Conservation (phyloP, 2,797 vertebrate species). For the Paramormyrops hopkinsi region DNA sequence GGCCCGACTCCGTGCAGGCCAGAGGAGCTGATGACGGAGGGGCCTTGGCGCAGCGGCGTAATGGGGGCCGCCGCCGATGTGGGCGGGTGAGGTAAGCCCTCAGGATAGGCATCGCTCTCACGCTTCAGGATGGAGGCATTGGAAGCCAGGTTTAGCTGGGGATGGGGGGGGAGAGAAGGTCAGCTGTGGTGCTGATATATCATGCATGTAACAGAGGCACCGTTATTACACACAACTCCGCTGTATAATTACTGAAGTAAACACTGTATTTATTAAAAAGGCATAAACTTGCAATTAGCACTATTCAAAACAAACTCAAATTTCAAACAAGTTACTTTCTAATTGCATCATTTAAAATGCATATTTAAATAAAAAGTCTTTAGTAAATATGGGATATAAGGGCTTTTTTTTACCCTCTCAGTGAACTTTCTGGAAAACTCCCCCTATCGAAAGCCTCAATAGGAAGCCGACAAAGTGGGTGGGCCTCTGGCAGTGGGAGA, state of each 20-base stretch:
- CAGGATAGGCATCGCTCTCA: constrained; percentile 83
- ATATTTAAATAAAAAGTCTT: not conserved
- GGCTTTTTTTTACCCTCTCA: not conserved
- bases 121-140: constrained; percentile 85
- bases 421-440: not conserved
- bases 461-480: not conserved
- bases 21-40: constrained; percentile 94
- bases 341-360: not conserved
- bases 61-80: constrained; percentile 90
- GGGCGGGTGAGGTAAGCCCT: constrained; percentile 89
- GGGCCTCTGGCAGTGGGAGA: not conserved
- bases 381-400: not conserved
- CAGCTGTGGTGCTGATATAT: not conserved
- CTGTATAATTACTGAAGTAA: not conserved
- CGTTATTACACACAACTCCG: not conserved
- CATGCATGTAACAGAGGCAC: not conserved
- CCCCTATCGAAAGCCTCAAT: not conserved
- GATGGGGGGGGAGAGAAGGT: not conserved
- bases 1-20: constrained; percentile 82
- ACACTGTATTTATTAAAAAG: not conserved
- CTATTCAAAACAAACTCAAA: not conserved
- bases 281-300: not conserved
- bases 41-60: constrained; percentile 86
- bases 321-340: not conserved
- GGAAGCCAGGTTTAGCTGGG: constrained; percentile 82